A percentile compares a stretch with the other conserved stretches of the same genome.
phyloP scores from a whole-genome alignment of 2,797 vertebrate genomes.

The Diplodus sargus region DNA sequence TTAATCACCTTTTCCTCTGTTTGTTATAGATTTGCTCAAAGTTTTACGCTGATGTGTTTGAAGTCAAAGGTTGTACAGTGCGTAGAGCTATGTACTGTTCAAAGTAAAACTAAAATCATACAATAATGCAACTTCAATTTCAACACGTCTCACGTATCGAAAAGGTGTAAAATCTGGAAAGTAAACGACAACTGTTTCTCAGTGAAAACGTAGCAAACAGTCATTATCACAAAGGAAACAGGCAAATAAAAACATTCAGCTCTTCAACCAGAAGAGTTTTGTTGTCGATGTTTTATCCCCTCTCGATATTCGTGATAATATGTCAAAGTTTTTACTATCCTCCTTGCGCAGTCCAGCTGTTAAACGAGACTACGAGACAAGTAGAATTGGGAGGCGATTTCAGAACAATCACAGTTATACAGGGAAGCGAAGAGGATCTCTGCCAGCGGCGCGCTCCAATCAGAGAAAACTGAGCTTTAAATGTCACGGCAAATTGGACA shows the following conservation, averaged over 20 bases:
- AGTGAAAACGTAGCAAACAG: neutral
- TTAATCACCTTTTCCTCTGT: neutral
- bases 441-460: slow-evolving; percentile 28
- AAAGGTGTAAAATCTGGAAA: slow-evolving; percentile 53
- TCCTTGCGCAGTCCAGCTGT: slow-evolving; percentile 65
- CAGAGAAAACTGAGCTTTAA: slow-evolving; percentile 51
- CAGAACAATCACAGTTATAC: slow-evolving; percentile 62
- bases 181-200: slow-evolving; percentile 2
- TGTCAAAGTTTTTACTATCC: slow-evolving; percentile 73
- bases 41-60: slow-evolving; percentile 17
- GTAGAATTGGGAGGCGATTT: slow-evolving; percentile 56
- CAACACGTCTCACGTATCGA: slow-evolving; percentile 40
- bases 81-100: neutral
- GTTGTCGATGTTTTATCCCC: slow-evolving; percentile 40
- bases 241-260: slow-evolving; percentile 48
- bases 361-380: slow-evolving; percentile 62
- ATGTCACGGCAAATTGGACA: slow-evolving; percentile 62
- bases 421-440: slow-evolving; percentile 20
- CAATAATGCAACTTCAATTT: slow-evolving; percentile 15
- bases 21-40: slow-evolving; percentile 1
- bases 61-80: slow-evolving; percentile 20
- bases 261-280: slow-evolving; percentile 46
- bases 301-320: slow-evolving; percentile 62
- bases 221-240: slow-evolving; percentile 35
- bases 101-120: slow-evolving; percentile 26